These are phyloP conservation scores for Paracanthobrama guichenoti DNA, from an alignment of 2,113 vertebrate genomes.

Conservation along the genomic window DNA sequence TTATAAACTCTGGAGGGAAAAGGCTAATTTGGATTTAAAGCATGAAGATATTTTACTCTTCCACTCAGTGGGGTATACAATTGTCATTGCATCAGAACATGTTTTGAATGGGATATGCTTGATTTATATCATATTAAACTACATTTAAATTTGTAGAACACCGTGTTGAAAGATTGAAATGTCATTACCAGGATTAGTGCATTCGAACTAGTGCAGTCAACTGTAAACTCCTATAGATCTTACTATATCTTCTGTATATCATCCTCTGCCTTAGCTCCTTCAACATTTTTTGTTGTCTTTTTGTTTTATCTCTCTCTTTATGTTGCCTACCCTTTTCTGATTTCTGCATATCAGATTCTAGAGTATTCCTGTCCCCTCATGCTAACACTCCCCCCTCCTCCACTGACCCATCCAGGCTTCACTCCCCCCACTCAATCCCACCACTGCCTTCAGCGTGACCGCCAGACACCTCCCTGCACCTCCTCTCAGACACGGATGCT, in stretches of 20 bases:
- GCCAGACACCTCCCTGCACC: slow-evolving; percentile 36
- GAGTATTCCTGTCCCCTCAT: slow-evolving; percentile 41
- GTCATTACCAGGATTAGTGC: not conserved
- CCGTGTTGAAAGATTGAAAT: not conserved
- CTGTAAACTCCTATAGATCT: not conserved
- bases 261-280: not conserved
- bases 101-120: not conserved
- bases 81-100: not conserved
- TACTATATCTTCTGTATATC: not conserved
- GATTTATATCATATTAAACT: not conserved
- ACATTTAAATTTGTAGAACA: not conserved
- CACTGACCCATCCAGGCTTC: slow-evolving; percentile 45
- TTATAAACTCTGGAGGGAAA: no score
- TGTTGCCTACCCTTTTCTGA: not conserved
- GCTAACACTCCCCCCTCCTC: slow-evolving; percentile 33
- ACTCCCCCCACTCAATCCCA: slow-evolving; percentile 23
- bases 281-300: not conserved
- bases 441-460: not conserved
- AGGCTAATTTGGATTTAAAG: no score
- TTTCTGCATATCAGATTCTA: not conserved
- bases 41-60: no score
- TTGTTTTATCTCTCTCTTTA: not conserved
- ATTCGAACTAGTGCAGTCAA: not conserved
- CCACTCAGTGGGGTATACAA: not conserved
- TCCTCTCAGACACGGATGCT: slow-evolving; percentile 25